These are phyloP conservation scores for Alectura lathami DNA, from an alignment of 2,113 vertebrate genomes.

Conservation along the genomic window DNA sequence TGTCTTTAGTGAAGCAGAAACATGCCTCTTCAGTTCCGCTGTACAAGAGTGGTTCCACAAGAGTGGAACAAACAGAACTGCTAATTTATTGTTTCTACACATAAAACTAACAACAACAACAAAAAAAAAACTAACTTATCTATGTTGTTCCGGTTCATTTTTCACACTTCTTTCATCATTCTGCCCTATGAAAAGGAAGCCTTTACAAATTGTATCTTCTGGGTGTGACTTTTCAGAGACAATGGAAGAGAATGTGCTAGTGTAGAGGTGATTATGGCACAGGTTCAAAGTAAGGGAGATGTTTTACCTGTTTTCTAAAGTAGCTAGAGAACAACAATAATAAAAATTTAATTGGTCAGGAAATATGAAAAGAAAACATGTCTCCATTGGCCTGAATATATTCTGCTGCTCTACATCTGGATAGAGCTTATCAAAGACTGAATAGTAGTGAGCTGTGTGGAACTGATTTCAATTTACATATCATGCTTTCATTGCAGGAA, in stretches of 20 bases:
- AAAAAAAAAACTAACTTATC: not conserved
- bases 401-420: not conserved
- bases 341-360: not conserved
- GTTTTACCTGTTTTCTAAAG: not conserved
- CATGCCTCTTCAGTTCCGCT: not conserved
- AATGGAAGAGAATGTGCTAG: not conserved
- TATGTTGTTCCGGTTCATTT: not conserved
- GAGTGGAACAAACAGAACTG: not conserved
- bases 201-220: not conserved
- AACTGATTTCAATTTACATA: not conserved
- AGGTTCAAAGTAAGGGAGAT: not conserved
- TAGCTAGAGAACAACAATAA: not conserved
- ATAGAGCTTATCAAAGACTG: not conserved
- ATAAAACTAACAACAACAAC: not conserved
- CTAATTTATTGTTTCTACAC: not conserved
- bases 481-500: slow-evolving; percentile 81
- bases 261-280: not conserved
- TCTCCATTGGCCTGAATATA: rapidly evolving
- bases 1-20: not conserved
- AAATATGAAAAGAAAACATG: not conserved
- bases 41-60: not conserved
- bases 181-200: not conserved
- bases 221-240: not conserved
- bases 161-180: not conserved
- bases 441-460: not conserved